A percentile compares a stretch with the other conserved stretches of the same genome.
These are phyloP conservation scores for Sycophila sp. DNA, from an alignment of 1,140 invertebrate genomes.

Conservation along the genomic window DNA sequence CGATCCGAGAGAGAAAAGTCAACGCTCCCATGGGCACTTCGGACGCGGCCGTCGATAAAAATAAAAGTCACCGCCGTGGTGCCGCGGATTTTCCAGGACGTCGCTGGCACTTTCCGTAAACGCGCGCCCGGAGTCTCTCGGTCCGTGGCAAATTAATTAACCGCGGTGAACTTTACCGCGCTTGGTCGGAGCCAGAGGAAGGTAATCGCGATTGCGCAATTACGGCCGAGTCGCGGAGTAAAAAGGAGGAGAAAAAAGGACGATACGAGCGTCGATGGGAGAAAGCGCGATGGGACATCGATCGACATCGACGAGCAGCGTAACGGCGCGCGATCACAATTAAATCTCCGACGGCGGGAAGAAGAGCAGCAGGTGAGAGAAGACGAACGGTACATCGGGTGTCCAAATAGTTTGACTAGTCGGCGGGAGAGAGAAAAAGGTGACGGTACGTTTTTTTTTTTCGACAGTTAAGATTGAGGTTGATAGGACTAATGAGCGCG, in stretches of 20 bases:
- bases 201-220: slow-evolving; percentile 30
- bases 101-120: background rate
- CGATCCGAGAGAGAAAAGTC: too few relatives aligned
- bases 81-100: too few relatives aligned
- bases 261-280: background rate
- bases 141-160: slow-evolving; percentile 33
- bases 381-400: background rate
- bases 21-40: too few relatives aligned
- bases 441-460: background rate
- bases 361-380: background rate
- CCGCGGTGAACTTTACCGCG: background rate
- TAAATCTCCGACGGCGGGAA: background rate
- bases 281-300: slow-evolving; percentile 6
- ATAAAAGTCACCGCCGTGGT: background rate
- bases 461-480: too few relatives aligned
- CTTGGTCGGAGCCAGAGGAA: background rate
- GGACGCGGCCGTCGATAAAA: too few relatives aligned
- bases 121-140: background rate
- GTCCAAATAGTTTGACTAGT: too few relatives aligned
- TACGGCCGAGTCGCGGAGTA: background rate
- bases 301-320: slow-evolving; percentile 20
- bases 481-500: too few relatives aligned
- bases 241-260: background rate
- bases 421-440: background rate
- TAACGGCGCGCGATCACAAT: slow-evolving; percentile 16